Evolutionary conservation across 1,140 invertebrate species (phyloP), one percentile per base, ranked within the genome.

Genomic region (Aphaenogaster floridana): DNA sequence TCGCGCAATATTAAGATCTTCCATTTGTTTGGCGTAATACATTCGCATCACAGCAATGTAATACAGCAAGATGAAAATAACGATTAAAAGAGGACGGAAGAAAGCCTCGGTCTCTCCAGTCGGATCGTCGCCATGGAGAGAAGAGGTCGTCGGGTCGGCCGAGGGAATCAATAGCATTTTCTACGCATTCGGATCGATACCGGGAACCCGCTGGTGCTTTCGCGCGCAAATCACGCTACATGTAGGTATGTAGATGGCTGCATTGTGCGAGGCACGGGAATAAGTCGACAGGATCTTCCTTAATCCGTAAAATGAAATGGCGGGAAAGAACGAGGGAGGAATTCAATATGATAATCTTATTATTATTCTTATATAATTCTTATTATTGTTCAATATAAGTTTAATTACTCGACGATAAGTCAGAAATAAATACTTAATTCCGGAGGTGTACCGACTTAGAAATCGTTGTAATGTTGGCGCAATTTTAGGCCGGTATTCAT

Each of bases 111-210:
- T 54, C 72, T 88, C 86, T 79, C 81, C 50, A 85, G 85, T 90
- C 88, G 39, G 54, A 84, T 83, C 77, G 80, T 69, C 85, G 80
- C 78, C 77, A 72, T 64, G 74, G 69, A 88, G 66, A 81, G 81
- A 88, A 88, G 89, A 88, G 89, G 89, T 90, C 86, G 80, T 64
- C 86, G 81, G 89, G 89, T 90, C 90, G 81, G 77, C 64, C 86
- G 69, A 91, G 84, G 74, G 87, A 93, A 93, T 93, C 92, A 93
- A 93, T 93, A 93, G 90, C 88, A 93, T 93, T 93, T 93, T 93
- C 92, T 92, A 93, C 92, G 91, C 92, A 92, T 93, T 92, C 89
- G 88, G 86, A 92, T 93, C 92, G 92, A 93, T 93, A 92, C 54
- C 83, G 63, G 64, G 88, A 80, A 0, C 84, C 85, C 80, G 89